phyloP scores from a whole-genome alignment of 2,888 invertebrate species.

The Brachyptera risi region DNA sequence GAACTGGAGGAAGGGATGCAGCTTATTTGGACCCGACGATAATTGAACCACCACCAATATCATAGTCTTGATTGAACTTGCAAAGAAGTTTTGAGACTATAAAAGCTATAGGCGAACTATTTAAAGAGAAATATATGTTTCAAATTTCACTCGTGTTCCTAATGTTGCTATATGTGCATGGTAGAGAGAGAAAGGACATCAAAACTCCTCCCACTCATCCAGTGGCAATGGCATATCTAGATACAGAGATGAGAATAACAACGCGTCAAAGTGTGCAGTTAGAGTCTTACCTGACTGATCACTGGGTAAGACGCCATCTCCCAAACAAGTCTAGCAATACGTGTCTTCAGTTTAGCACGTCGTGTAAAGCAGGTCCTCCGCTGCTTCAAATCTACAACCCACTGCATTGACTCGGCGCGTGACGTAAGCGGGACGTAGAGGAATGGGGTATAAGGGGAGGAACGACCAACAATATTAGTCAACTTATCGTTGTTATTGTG shows the following conservation, averaged over 20 bases:
- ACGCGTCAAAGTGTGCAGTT: too few species aligned
- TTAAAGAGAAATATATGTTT: too few species aligned
- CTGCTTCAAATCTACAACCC: slow-evolving; percentile 26
- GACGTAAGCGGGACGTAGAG: background rate
- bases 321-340: slow-evolving; percentile 24
- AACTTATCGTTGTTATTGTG: background rate
- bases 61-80: background rate
- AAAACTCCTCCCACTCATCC: too few species aligned
- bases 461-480: background rate
- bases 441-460: background rate
- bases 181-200: too few species aligned
- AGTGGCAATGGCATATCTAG: too few species aligned
- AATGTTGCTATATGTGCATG: too few species aligned
- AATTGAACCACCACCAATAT: background rate
- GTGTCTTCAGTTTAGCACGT: slow-evolving; percentile 24
- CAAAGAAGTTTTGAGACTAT: background rate
- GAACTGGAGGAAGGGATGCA: background rate
- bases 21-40: background rate
- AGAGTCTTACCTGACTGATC: slow-evolving; percentile 23
- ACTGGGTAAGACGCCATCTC: slow-evolving; percentile 27
- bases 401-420: slow-evolving; percentile 27
- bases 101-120: too few species aligned
- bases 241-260: too few species aligned
- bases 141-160: too few species aligned
- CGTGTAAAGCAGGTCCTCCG: slow-evolving; percentile 23